Percentiles rank a stretch among this genome's conserved stretches.
Conservation (phyloP, 2,113 vertebrate species). For the Hemichromis elongatus region DNA sequence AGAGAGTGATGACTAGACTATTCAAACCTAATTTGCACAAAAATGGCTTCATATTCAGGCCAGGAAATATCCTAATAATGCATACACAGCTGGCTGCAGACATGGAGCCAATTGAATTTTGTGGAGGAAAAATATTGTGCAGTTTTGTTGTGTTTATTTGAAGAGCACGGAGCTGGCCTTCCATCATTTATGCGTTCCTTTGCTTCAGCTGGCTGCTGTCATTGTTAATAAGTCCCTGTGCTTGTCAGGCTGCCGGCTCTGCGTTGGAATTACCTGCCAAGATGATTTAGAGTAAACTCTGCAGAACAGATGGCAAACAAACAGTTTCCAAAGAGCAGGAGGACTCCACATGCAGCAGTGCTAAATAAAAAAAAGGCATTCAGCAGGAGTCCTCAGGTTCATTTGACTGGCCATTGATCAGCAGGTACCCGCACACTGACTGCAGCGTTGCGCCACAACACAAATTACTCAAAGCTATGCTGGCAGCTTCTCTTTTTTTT, state of each 20-base stretch:
- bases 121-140: background rate
- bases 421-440: background rate
- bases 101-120: background rate
- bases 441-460: too few species aligned
- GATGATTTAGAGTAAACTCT: background rate
- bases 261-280: background rate
- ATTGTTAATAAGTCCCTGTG: background rate
- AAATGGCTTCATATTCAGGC: background rate
- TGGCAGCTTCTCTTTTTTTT: background rate
- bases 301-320: rapidly evolving
- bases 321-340: background rate
- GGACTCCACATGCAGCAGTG: background rate
- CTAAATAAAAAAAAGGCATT: background rate
- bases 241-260: rapidly evolving
- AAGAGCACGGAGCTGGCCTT: background rate
- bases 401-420: background rate
- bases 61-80: background rate
- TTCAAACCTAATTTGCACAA: background rate
- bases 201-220: background rate
- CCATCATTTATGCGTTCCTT: background rate
- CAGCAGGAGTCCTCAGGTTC: background rate
- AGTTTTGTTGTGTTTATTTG: background rate
- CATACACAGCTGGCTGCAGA: background rate
- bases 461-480: background rate
- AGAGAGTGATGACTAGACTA: background rate